Evolutionary conservation across 2,888 invertebrate species (phyloP).

Genomic region (Leptopterna dolabrata): DNA sequence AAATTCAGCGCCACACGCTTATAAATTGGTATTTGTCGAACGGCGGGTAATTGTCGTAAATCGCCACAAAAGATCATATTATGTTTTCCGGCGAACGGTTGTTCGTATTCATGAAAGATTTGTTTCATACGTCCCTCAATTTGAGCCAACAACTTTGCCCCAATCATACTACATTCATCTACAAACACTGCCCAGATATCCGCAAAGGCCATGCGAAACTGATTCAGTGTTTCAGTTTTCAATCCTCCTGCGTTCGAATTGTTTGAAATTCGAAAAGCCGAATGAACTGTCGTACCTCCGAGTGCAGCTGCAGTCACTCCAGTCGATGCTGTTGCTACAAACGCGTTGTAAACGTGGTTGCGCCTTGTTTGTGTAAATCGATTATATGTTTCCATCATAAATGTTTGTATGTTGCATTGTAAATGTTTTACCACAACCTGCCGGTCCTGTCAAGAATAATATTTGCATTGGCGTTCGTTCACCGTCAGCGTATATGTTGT

Average conservation of each 20-base stretch:
- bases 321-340: too few relatives aligned
- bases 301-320: neutral
- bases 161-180: too few relatives aligned
- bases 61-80: neutral
- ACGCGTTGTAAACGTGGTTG: too few relatives aligned
- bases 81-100: too few relatives aligned
- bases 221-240: neutral
- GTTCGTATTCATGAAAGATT: too few relatives aligned
- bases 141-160: too few relatives aligned
- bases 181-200: neutral
- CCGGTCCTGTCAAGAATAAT: neutral
- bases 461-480: neutral
- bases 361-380: slow-evolving; percentile 63
- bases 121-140: too few relatives aligned
- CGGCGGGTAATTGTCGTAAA: neutral
- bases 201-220: neutral
- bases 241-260: too few relatives aligned
- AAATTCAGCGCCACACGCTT: neutral
- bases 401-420: too few relatives aligned
- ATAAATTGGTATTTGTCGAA: neutral
- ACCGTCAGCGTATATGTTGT: neutral
- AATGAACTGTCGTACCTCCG: neutral
- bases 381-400: too few relatives aligned
- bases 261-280: neutral
- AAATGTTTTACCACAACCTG: too few relatives aligned